Base-by-base conservation (phyloP, 2,113 vertebrate species). In the Dicentrarchus labrax region DNA sequence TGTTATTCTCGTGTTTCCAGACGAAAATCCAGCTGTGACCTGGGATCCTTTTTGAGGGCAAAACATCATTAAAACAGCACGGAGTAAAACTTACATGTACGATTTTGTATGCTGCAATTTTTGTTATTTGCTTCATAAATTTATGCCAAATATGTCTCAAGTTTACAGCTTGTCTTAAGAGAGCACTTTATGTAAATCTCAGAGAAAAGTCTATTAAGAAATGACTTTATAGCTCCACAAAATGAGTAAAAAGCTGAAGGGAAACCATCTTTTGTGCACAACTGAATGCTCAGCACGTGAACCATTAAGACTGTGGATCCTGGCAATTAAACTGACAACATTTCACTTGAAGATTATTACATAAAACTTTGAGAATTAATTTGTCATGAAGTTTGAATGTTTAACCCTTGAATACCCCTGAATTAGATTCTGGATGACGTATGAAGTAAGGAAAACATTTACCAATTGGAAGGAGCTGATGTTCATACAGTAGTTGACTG, bases 191-290 rank as follows among this genome's bases (percentile, higher is more conserved):
- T 30, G 41, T 81, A 17, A n/a, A 38, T 73, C 53, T 60, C 56
- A 50, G 48, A 67, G 21, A 13, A 59, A 8, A 73, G 60, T 54
- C 24, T 56, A 67, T 56, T 24, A 66, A 22, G 21, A 72, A 48
- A 50, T 6, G 1, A 45, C 45, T 59, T 72, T 5, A 50, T n/a
- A 47, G 41, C 30, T 57, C 2, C 13, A n/a, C 13, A 6, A 59
- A 71, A 67, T 54, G 51, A 80, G 12, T 54, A 41, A 73, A 65
- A 86, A 65, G 22, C 51, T 38, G 21, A 70, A 39, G n/a, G 36
- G 17, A 72, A 81, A 67, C 8, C 41, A 30, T 53, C 41, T 24
- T 59, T 45, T 30, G 15, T 6, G 1, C 19, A 60, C 38, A 66
- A 38, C 13, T 74, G 11, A 84, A 53, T 15, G 59, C 50, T 65